Percentiles rank a stretch among this genome's conserved stretches.
phyloP scores from a whole-genome alignment of 2,888 invertebrate species.

The Netelia melanura region DNA sequence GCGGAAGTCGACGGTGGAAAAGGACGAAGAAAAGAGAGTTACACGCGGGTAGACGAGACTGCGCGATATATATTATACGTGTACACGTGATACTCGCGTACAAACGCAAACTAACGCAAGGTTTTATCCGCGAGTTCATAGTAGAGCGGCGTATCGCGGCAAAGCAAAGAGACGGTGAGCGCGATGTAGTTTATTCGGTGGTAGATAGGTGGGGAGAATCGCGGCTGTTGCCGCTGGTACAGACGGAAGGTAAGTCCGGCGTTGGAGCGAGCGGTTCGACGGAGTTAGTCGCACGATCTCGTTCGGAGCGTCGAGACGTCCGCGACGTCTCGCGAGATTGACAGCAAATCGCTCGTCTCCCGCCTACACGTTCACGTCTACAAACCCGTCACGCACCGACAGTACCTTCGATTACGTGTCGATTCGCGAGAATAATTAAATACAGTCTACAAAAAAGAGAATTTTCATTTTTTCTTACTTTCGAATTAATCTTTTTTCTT shows the following conservation, averaged over 20 bases:
- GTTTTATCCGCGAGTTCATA: constrained; percentile 50
- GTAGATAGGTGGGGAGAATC: constrained; percentile 58
- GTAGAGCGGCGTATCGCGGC: constrained; percentile 49
- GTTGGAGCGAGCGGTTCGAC: constrained; percentile 77
- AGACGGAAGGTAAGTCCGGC: constrained; percentile 72
- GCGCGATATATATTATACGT: not conserved
- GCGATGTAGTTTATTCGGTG: constrained; percentile 79
- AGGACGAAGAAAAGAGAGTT: constrained; percentile 17
- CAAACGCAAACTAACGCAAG: no score
- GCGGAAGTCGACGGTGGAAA: constrained; percentile 57
- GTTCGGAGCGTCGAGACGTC: constrained; percentile 80
- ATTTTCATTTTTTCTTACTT: not conserved
- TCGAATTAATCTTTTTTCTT: not conserved
- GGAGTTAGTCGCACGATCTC: constrained; percentile 83
- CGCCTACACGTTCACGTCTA: constrained; percentile 44
- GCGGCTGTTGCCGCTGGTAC: constrained; percentile 46
- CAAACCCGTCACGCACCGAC: constrained; percentile 20
- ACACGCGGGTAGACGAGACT: constrained; percentile 16
- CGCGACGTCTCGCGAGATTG: constrained; percentile 70
- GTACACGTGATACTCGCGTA: not conserved
- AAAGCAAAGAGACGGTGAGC: constrained; percentile 69
- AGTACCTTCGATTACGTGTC: constrained; percentile 18
- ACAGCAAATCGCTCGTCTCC: constrained; percentile 63
- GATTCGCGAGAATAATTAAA: constrained; percentile 16
- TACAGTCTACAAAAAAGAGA: not conserved